Evolutionary conservation across 2,113 vertebrate genomes (phyloP).

Genomic region (Eptesicus fuscus): DNA sequence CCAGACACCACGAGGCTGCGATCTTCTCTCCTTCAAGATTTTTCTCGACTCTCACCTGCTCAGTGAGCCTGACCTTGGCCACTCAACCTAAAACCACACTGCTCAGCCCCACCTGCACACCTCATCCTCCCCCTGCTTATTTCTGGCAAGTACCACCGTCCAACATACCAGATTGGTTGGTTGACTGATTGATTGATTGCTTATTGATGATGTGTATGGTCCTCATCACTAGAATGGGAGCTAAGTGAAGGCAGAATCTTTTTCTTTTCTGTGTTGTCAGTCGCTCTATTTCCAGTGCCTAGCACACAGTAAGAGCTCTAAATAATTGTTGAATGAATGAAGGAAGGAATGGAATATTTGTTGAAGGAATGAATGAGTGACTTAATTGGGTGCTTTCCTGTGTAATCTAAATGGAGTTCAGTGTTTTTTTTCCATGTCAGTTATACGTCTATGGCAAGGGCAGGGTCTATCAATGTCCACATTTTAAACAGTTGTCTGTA

Average conservation of each 20-base stretch:
- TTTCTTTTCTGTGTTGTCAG: neutral
- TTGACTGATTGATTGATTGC: fast-evolving
- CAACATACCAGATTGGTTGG: neutral
- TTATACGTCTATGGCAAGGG: neutral
- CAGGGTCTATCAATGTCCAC: neutral
- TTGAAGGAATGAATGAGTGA: neutral
- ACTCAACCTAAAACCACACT: fast-evolving
- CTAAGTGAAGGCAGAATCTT: neutral
- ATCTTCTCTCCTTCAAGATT: neutral
- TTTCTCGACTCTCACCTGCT: neutral
- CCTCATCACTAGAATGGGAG: neutral
- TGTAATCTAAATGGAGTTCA: neutral
- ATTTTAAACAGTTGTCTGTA: neutral
- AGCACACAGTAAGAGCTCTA: too few species aligned
- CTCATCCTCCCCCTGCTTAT: fast-evolving
- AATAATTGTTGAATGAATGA: neutral
- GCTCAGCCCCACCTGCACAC: too few species aligned
- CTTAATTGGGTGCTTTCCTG: neutral
- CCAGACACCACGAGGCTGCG: fast-evolving
- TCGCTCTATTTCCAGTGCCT: neutral
- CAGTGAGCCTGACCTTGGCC: too few species aligned
- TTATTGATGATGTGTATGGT: neutral
- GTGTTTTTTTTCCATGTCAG: neutral
- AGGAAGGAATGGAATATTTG: too few species aligned
- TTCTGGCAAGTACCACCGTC: too few species aligned